Evolutionary conservation across 2,113 vertebrate genomes (phyloP).

Genomic region (Phocoena phocoena): DNA sequence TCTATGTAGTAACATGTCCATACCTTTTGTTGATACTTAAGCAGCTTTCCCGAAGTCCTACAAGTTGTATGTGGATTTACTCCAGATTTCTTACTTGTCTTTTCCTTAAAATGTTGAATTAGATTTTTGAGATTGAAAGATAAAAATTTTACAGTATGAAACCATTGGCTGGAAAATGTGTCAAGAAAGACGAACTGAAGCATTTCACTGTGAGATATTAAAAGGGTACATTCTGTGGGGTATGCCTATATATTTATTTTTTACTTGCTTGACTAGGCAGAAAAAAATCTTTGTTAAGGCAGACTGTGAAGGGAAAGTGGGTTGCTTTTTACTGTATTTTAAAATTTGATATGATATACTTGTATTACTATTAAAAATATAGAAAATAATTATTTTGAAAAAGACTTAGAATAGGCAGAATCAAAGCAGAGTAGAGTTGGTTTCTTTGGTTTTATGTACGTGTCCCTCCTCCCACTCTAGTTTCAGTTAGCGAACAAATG

Average conservation of each 20-base stretch:
- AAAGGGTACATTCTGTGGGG: neutral
- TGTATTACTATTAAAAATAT: neutral
- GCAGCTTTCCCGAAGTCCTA: neutral
- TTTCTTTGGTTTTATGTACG: neutral
- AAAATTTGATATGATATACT: neutral
- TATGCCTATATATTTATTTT: neutral
- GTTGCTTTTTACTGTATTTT: constrained; percentile 3
- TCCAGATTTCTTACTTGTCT: neutral
- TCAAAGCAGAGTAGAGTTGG: neutral
- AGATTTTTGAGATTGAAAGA: constrained; percentile 1
- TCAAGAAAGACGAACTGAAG: neutral
- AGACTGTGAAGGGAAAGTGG: neutral
- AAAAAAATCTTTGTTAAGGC: neutral
- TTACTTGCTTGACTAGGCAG: neutral
- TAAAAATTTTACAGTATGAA: neutral
- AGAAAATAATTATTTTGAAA: neutral
- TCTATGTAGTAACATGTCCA: neutral
- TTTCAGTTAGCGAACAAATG: neutral
- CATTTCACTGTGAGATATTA: neutral
- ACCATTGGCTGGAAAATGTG: neutral
- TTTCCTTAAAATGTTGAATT: neutral
- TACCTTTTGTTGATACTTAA: neutral
- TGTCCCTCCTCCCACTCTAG: neutral
- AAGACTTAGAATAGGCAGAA: neutral
- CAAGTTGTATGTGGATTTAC: neutral